Evolutionary conservation across 2,888 invertebrate species (phyloP), one percentile per base, ranked within the genome.

Genomic region (Caenorhabditis afra): DNA sequence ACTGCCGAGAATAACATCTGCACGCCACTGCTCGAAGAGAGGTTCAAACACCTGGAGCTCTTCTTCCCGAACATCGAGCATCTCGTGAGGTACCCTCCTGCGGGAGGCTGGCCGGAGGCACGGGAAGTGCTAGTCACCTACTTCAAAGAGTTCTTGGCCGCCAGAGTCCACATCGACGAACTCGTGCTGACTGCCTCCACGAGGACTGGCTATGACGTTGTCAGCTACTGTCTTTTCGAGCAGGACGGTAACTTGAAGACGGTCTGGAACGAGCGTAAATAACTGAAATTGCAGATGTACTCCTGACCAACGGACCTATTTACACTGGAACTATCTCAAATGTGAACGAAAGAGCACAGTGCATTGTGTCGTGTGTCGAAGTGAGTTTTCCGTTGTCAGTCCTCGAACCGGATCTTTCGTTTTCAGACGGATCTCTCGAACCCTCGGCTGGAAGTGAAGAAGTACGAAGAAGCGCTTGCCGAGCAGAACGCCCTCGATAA

Each of bases 291-390:
- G 55, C 76, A 90, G 90, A 90, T 61, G 85, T 87, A 45, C 79
- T 90, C 41, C 81, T 90, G 52, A 83, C 86, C 8, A 83, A 87
- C 4, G 80, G 86, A 5, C 90, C 90, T 0, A 84, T 85, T 35
- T 89, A 89, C 66, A 79, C 86, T 23, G 85, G 88, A 18, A 82
- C 89, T 12, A 76, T 84, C 14, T 81, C 86, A 50, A 88, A 90
- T 68, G 64, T 86, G 8, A 77, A 82, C 3, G 88, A 88, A 55
- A 82, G 89, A 57, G 85, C 86, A 16, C 78, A 81, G 23, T 87
- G 85, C 52, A 47, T 64, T 18, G 73, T 86, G 8, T 71, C 58
- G 22, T 55, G 76, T 41, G 87, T 86, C 18, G 62, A 77, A 66
- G 79, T 75, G 39, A 62, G 35, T 45, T 4, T 20, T 39, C 20